These are phyloP conservation scores for Drosophila lutescens DNA, from an alignment of 2,888 invertebrate species.

Conservation along the genomic window DNA sequence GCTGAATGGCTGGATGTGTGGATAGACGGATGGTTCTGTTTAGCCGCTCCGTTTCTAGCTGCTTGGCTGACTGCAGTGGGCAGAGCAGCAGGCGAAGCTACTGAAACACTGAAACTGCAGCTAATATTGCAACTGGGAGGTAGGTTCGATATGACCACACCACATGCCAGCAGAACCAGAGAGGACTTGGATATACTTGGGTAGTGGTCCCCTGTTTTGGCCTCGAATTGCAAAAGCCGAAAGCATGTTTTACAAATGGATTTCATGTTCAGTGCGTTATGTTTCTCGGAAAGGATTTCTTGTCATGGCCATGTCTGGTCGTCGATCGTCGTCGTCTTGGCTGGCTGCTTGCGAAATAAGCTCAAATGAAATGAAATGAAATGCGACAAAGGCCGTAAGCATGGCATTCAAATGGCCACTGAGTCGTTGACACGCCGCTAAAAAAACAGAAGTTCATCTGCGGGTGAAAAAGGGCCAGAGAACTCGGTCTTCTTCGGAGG, in stretches of 20 bases:
- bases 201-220: constrained; percentile 38
- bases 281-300: constrained; percentile 80
- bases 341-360: constrained; percentile 50
- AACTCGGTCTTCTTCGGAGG: constrained; percentile 10
- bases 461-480: background rate
- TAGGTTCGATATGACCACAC: constrained; percentile 51
- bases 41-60: constrained; percentile 52
- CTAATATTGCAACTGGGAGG: constrained; percentile 56
- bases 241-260: constrained; percentile 76
- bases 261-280: constrained; percentile 75
- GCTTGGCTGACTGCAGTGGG: constrained; percentile 69
- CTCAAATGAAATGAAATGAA: constrained; percentile 53
- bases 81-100: constrained; percentile 52
- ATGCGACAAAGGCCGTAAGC: constrained; percentile 63
- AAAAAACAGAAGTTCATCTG: constrained; percentile 42
- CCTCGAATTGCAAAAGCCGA: constrained; percentile 46
- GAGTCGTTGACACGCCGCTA: constrained; percentile 54
- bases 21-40: constrained; percentile 38
- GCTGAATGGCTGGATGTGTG: constrained; percentile 46
- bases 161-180: constrained; percentile 37
- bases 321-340: constrained; percentile 23
- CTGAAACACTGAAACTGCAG: constrained; percentile 17
- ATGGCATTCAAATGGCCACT: constrained; percentile 71
- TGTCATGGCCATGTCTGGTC: constrained; percentile 75
- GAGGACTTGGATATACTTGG: constrained; percentile 34